Evolutionary conservation across 2,888 invertebrate species (phyloP).

Genomic region (Drosophila siamana): DNA sequence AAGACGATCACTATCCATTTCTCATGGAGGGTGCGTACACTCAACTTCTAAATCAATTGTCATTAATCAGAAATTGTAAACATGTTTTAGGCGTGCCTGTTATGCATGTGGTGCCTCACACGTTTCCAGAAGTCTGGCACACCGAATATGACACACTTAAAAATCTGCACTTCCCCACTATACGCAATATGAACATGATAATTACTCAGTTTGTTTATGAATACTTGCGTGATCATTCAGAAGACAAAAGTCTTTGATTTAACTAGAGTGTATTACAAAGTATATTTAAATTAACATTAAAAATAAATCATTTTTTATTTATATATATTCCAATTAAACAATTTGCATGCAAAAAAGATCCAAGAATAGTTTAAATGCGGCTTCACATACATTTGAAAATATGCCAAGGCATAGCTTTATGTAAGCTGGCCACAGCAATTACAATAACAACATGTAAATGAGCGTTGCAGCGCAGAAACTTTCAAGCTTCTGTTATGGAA

Average conservation of each 20-base stretch:
- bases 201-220: conserved; percentile 39
- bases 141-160: conserved; percentile 89
- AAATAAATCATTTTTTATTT: no score
- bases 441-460: not conserved
- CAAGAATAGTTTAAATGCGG: not conserved
- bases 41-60: conserved; percentile 20
- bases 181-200: conserved; percentile 52
- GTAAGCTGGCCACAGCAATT: not conserved
- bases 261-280: not conserved
- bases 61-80: not conserved
- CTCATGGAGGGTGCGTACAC: conserved; percentile 83
- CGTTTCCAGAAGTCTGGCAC: conserved; percentile 97
- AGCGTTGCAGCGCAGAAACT: conserved; percentile 6
- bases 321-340: no score
- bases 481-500: not conserved
- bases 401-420: conserved; percentile 1
- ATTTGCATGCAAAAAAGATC: no score
- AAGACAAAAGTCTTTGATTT: not conserved
- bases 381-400: not conserved
- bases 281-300: no score
- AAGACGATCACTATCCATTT: conserved; percentile 97
- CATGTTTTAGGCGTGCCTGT: conserved; percentile 86
- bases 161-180: conserved; percentile 55
- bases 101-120: conserved; percentile 94
- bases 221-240: conserved; percentile 25